These are phyloP conservation scores for Schrankia costaestrigalis DNA, from an alignment of 2,888 invertebrate species.

Conservation along the genomic window DNA sequence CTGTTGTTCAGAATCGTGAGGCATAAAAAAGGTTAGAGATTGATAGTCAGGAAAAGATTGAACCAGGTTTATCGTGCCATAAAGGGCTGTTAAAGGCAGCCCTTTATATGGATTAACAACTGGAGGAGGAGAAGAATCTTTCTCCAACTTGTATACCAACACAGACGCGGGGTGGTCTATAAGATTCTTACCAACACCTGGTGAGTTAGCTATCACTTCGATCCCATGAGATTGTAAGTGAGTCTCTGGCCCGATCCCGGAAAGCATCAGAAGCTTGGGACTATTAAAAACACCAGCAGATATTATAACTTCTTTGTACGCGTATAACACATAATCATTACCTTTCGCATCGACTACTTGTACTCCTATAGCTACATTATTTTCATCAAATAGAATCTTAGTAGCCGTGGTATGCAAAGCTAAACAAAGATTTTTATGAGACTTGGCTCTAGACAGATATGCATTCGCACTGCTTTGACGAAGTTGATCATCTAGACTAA, in stretches of 20 bases:
- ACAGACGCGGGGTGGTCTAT: constrained; percentile 9
- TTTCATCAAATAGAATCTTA: constrained; percentile 18
- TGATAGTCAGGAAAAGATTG: constrained; percentile 29
- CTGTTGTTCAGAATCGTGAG: constrained; percentile 9
- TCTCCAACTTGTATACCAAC: constrained; percentile 9
- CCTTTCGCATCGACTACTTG: constrained; percentile 7
- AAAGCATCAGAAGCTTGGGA: constrained; percentile 15
- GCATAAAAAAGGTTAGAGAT: constrained; percentile 20
- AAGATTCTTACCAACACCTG: constrained; percentile 15
- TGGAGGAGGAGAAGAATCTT: constrained; percentile 1
- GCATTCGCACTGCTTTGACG: background rate
- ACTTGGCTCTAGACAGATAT: constrained; percentile 1
- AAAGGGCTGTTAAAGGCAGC: constrained; percentile 22
- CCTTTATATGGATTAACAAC: constrained; percentile 23
- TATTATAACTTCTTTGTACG: constrained; percentile 14
- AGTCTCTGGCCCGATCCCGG: constrained; percentile 14
- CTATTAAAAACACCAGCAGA: constrained; percentile 11
- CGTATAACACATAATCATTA: constrained; percentile 5
- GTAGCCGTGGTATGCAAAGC: constrained; percentile 3
- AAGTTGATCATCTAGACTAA: background rate
- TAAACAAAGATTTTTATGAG: background rate
- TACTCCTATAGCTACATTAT: constrained; percentile 12
- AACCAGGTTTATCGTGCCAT: constrained; percentile 21
- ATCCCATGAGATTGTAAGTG: constrained; percentile 12
- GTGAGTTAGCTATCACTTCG: constrained; percentile 10